Percentiles rank a stretch among this genome's conserved stretches.
These are phyloP conservation scores for Phoeniculus purpureus DNA, from an alignment of 2,797 vertebrate genomes.

Conservation along the genomic window DNA sequence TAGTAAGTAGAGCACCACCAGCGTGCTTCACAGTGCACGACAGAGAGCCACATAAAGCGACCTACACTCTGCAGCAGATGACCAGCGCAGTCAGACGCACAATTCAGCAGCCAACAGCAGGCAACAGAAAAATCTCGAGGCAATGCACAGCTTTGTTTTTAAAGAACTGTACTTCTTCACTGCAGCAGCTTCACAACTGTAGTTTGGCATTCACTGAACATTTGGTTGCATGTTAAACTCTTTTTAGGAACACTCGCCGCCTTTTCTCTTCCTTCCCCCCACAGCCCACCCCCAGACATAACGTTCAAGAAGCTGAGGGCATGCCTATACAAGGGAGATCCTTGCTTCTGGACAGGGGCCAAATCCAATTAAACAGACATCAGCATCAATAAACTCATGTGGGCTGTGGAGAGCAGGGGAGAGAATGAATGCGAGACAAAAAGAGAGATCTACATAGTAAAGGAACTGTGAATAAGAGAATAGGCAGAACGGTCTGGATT, in stretches of 20 bases:
- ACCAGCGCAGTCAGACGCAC: background rate
- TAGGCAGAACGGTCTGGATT: background rate
- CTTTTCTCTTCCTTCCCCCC: background rate
- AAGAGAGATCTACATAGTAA: background rate
- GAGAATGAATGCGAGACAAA: slow-evolving; percentile 6
- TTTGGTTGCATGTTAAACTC: background rate
- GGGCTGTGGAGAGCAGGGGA: background rate
- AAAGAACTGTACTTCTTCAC: background rate
- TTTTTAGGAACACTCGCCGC: background rate
- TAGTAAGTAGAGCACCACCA: background rate
- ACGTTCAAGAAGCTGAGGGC: background rate
- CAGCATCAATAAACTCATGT: background rate
- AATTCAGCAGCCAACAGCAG: background rate
- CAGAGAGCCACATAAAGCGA: background rate
- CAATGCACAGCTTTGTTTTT: background rate
- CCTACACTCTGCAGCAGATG: background rate
- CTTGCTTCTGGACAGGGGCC: background rate
- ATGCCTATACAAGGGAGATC: background rate
- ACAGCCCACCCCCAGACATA: background rate
- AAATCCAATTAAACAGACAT: background rate
- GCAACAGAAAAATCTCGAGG: background rate
- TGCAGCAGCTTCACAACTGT: background rate
- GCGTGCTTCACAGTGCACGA: background rate
- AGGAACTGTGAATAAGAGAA: background rate
- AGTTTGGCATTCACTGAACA: background rate